phyloP scores from a whole-genome alignment of 2,113 vertebrate species.

The Megaceryle maxima region DNA sequence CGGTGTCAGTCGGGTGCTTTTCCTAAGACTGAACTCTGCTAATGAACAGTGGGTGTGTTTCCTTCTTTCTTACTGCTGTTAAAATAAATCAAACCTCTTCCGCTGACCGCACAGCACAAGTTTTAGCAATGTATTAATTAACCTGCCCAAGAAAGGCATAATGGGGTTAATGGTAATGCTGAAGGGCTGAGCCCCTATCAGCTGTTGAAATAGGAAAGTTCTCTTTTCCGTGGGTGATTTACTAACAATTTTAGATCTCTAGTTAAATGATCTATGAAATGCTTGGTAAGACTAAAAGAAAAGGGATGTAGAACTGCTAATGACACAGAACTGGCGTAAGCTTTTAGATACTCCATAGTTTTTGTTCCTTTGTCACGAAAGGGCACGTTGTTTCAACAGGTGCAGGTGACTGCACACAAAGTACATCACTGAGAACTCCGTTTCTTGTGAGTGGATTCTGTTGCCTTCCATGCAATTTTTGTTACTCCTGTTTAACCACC shows the following conservation, averaged over 20 bases:
- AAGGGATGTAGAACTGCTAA: neutral
- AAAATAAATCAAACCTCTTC: neutral
- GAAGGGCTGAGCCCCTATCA: neutral
- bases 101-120: neutral
- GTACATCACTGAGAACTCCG: neutral
- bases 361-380: neutral
- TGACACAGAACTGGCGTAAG: neutral
- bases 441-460: neutral
- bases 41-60: neutral
- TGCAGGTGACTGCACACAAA: neutral
- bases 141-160: neutral
- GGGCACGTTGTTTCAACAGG: neutral
- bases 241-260: neutral
- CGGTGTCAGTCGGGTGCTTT: constrained; percentile 2
- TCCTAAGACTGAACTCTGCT: neutral
- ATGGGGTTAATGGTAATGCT: neutral
- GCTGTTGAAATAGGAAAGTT: neutral
- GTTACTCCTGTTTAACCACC: neutral
- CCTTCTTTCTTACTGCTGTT: neutral
- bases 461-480: neutral
- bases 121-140: neutral
- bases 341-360: neutral
- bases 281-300: neutral
- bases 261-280: neutral
- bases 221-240: neutral